Base-by-base conservation (phyloP, 2,888 invertebrate genomes). In the Nemapogon koenigi region DNA sequence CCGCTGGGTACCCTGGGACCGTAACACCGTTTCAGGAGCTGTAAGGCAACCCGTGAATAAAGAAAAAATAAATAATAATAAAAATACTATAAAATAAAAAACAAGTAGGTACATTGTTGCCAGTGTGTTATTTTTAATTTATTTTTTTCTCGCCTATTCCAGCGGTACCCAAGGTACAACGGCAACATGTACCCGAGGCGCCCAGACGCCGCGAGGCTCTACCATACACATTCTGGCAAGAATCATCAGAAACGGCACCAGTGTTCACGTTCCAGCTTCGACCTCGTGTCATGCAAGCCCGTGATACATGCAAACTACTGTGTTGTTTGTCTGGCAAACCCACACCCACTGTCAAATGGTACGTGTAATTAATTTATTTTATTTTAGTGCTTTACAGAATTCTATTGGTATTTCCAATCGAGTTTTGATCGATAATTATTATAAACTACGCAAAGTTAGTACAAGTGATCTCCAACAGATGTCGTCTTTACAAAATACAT, bases 261-360 rank as follows among this genome's bases (percentile, higher is more conserved):
- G 89, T 87, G 62, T 99, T 99, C 83, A 97, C 97, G 58, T 99
- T 99, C 93, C 89, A 94, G 58, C 87, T 99, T 51, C 89, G 99
- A 70, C 97, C 98, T 61, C 92, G 99, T 64, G 93, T 98, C 53
- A 98, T 99, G 87, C 99, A 99, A 81, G 86, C 83, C 56, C 89
- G 96, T 47, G 91, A 94, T 63, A 95, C 95, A 41, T 98, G 98
- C 83, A 99, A 99, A 81, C 85, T 99, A 47, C 87, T 98, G 32
- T 97, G 97, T 73, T 97, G 98, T 59, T 85, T 99, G 43, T 91
- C 91, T 55, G 97, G 97, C 45, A 93, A 92, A 62, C 99, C 99
- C 42, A 85, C 89, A 53, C 97, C 99, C 13, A 91, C 91, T 19
- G 97, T 97, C 45, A 90, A 89, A 66, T 90, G 90, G 90, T 90